Evolutionary conservation across 2,888 invertebrate species (phyloP).

Genomic region (Tromatobia lineatoria): DNA sequence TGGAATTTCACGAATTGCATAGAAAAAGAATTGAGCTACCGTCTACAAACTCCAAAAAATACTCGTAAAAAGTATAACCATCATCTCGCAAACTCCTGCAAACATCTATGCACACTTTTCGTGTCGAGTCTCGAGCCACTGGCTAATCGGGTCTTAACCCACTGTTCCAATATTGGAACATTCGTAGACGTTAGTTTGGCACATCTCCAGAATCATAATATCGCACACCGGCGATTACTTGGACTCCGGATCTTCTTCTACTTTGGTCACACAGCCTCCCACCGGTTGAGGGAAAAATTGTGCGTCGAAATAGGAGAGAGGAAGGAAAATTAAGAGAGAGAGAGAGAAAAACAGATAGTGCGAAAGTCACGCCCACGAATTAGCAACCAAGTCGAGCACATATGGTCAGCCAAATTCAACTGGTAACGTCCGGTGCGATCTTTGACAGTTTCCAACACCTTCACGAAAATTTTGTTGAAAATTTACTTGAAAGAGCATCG

Average conservation of each 20-base stretch:
- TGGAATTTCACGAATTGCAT: not conserved
- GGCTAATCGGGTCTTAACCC: conserved; percentile 70
- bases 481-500: not conserved
- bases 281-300: conserved; percentile 43
- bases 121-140: conserved; percentile 38
- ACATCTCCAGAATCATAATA: conserved; percentile 69
- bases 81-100: not conserved
- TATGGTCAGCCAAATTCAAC: conserved; percentile 27
- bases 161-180: conserved; percentile 72
- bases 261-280: conserved; percentile 12
- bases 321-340: not conserved
- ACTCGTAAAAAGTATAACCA: not conserved
- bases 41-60: not conserved
- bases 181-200: conserved; percentile 70
- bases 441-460: conserved; percentile 4
- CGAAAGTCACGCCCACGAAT: conserved; percentile 30
- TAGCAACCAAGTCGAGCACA: not conserved
- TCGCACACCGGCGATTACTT: conserved; percentile 60
- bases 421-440: conserved; percentile 33
- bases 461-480: not conserved
- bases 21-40: not conserved
- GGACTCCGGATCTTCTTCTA: conserved; percentile 54
- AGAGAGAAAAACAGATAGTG: not conserved
- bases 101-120: conserved; percentile 2
- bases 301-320: conserved; percentile 5